These are phyloP conservation scores for Larimichthys crocea DNA, from an alignment of 2,113 vertebrate species.

Conservation along the genomic window DNA sequence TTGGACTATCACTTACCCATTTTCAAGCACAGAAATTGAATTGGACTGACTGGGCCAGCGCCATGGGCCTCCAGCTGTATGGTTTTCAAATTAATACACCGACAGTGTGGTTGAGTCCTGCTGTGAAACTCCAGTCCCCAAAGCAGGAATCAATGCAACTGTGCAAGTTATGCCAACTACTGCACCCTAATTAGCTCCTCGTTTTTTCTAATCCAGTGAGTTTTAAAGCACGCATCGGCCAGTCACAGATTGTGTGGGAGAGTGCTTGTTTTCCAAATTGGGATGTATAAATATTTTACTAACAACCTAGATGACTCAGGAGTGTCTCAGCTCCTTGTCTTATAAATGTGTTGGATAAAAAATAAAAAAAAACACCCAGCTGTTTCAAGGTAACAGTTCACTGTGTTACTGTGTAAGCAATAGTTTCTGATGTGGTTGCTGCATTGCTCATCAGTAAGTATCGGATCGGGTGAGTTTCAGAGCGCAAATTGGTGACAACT, in stretches of 20 bases:
- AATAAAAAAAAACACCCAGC: not conserved
- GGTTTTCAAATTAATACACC: constrained; percentile 55
- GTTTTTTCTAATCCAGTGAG: constrained; percentile 53
- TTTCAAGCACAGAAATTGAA: constrained; percentile 60
- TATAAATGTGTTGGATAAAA: constrained; percentile 5
- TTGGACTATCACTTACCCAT: constrained; percentile 46
- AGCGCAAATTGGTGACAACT: constrained; percentile 34
- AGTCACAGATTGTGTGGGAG: constrained; percentile 37
- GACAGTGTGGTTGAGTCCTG: constrained; percentile 32
- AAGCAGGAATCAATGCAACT: constrained; percentile 55
- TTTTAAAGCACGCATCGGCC: constrained; percentile 50
- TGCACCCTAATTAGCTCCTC: constrained; percentile 63
- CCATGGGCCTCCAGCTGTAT: constrained; percentile 37
- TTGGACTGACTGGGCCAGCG: constrained; percentile 20
- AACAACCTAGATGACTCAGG: constrained; percentile 34
- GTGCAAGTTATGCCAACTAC: constrained; percentile 41
- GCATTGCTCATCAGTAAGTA: constrained; percentile 1
- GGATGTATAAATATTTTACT: constrained; percentile 58
- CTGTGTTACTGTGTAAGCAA: not conserved
- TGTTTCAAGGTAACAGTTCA: not conserved
- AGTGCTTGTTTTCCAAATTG: constrained; percentile 42
- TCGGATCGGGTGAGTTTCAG: constrained; percentile 6
- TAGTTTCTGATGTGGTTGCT: constrained; percentile 16
- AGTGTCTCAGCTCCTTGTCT: constrained; percentile 19
- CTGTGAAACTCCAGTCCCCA: constrained; percentile 39